Conservation (phyloP, 2,888 invertebrate genomes). For the Drosophila diplacantha region DNA sequence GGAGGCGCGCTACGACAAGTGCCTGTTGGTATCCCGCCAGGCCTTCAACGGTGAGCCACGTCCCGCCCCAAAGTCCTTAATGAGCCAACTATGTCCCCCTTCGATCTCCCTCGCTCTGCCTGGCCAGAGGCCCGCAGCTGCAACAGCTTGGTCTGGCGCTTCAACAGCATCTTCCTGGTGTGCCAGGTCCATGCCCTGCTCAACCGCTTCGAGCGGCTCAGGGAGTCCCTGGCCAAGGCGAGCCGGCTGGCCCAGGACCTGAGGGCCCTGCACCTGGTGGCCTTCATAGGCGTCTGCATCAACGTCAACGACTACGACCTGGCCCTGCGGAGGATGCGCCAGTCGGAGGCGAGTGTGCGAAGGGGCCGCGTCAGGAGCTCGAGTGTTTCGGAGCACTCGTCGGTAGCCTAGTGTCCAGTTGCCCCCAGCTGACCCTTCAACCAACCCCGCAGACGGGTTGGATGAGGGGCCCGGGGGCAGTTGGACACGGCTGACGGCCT, state of each 20-base stretch:
- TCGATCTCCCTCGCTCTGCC: no score
- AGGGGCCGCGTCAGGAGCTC: not conserved
- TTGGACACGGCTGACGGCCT: not conserved
- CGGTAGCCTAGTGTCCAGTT: not conserved
- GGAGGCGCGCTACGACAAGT: constrained; percentile 63
- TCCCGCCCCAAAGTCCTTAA: not conserved
- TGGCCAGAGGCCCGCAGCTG: constrained; percentile 57
- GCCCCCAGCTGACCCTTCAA: not conserved
- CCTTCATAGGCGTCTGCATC: constrained; percentile 58
- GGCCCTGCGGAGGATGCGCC: constrained; percentile 3
- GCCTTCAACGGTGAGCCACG: constrained; percentile 61
- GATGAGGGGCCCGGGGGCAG: not conserved
- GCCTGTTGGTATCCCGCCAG: constrained; percentile 56
- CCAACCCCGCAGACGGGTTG: not conserved
- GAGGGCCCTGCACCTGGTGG: constrained; percentile 42
- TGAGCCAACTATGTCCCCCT: no score
- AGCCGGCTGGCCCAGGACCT: constrained; percentile 48
- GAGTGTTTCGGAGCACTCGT: not conserved
- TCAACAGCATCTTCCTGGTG: constrained; percentile 63
- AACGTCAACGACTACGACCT: constrained; percentile 59
- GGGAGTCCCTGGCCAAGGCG: constrained; percentile 61
- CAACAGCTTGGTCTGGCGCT: constrained; percentile 66
- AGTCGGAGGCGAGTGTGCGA: not conserved
- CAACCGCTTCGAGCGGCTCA: constrained; percentile 63
- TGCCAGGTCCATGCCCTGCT: constrained; percentile 69